These are phyloP conservation scores for Hoplias malabaricus DNA, from an alignment of 2,113 vertebrate genomes.

Conservation along the genomic window DNA sequence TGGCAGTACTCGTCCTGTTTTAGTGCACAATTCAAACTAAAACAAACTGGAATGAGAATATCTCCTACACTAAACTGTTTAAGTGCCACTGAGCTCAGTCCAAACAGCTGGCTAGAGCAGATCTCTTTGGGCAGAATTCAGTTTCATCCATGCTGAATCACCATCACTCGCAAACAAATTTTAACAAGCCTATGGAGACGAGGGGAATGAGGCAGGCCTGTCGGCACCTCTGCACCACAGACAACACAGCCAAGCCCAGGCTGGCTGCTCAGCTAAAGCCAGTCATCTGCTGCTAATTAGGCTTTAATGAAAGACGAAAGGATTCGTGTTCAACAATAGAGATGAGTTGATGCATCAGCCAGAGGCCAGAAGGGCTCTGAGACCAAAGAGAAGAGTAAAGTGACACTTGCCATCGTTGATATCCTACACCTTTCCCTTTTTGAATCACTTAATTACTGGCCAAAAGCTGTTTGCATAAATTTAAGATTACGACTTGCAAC, in stretches of 20 bases:
- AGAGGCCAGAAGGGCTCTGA: slow-evolving; percentile 63
- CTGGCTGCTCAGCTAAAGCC: background rate
- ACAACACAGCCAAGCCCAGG: background rate
- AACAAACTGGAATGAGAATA: background rate
- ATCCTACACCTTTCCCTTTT: slow-evolving; percentile 58
- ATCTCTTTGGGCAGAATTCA: too few relatives aligned
- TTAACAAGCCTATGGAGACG: background rate
- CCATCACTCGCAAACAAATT: background rate
- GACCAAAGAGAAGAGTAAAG: slow-evolving; percentile 67
- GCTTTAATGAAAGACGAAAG: slow-evolving; percentile 73
- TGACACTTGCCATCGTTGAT: slow-evolving; percentile 61
- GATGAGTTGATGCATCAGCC: slow-evolving; percentile 73
- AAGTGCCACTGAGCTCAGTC: background rate
- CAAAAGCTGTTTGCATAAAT: slow-evolving; percentile 66
- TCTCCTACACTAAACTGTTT: background rate
- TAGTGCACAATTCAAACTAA: background rate
- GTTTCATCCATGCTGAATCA: background rate
- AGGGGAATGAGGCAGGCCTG: background rate
- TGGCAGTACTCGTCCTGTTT: too few relatives aligned
- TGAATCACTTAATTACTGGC: slow-evolving; percentile 66
- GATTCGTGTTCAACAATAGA: slow-evolving; percentile 63
- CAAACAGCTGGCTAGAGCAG: background rate
- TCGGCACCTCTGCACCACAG: background rate
- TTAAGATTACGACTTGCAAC: slow-evolving; percentile 64
- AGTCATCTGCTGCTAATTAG: slow-evolving; percentile 58